Conservation (phyloP, 2,888 invertebrate species). For the Prosapia bicincta region DNA sequence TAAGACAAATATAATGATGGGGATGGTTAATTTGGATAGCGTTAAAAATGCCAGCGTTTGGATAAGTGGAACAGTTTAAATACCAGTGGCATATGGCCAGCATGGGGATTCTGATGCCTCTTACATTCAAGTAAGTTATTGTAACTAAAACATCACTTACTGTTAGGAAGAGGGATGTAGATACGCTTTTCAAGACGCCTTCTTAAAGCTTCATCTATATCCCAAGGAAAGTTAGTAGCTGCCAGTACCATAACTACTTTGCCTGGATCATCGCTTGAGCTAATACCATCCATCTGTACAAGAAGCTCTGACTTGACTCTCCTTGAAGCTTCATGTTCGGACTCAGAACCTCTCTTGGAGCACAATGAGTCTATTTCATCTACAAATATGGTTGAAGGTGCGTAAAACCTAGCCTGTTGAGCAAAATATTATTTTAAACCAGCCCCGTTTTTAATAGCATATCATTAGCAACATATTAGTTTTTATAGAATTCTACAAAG, state of each 20-base stretch:
- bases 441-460: too few species aligned
- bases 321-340: conserved; percentile 96
- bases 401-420: conserved; percentile 89
- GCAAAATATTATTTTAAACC: too few species aligned
- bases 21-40: too few species aligned
- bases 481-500: too few species aligned
- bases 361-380: conserved; percentile 99
- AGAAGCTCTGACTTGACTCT: conserved; percentile 96
- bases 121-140: too few species aligned
- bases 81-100: too few species aligned
- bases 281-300: conserved; percentile 98
- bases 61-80: too few species aligned
- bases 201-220: conserved; percentile 93
- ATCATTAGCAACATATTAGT: too few species aligned
- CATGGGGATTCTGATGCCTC: too few species aligned
- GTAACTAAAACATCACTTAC: conserved; percentile 53
- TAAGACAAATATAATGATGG: too few species aligned
- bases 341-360: conserved; percentile 90
- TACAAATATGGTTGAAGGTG: conserved; percentile 97
- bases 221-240: conserved; percentile 99
- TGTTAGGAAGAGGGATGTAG: conserved; percentile 93
- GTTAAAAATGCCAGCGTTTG: too few species aligned
- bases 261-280: conserved; percentile 56
- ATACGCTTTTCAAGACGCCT: conserved; percentile 95
- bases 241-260: conserved; percentile 97